Conservation (phyloP, 2,888 invertebrate species). For the Cylloceria caligata region DNA sequence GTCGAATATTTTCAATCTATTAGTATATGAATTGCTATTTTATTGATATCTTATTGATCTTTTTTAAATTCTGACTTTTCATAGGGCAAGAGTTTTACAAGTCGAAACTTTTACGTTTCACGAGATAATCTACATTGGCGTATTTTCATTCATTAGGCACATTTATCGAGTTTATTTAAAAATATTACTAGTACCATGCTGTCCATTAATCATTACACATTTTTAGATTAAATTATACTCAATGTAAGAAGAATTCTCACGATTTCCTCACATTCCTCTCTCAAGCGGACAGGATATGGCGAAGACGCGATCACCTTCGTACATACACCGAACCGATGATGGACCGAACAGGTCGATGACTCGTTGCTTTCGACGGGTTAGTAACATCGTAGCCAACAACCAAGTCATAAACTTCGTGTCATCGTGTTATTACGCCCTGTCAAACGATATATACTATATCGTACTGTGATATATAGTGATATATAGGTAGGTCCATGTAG, state of each 20-base stretch:
- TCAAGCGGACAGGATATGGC: neutral
- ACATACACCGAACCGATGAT: slow-evolving; percentile 21
- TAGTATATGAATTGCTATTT: neutral
- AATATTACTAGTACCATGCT: neutral
- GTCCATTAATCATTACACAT: neutral
- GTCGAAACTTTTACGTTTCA: too few species aligned
- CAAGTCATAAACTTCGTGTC: slow-evolving; percentile 55
- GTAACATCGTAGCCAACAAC: slow-evolving; percentile 37
- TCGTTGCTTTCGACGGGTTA: slow-evolving; percentile 42
- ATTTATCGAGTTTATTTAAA: neutral
- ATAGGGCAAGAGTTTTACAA: too few species aligned
- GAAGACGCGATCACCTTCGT: slow-evolving; percentile 5
- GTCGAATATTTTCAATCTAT: neutral
- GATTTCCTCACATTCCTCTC: slow-evolving; percentile 18
- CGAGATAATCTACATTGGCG: too few species aligned
- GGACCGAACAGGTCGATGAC: slow-evolving; percentile 43
- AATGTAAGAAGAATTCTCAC: neutral
- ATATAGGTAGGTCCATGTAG: slow-evolving; percentile 13
- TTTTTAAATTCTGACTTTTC: too few species aligned
- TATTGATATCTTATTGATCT: too few species aligned
- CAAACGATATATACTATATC: slow-evolving; percentile 8
- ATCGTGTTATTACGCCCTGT: slow-evolving; percentile 70
- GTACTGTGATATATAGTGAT: slow-evolving; percentile 4
- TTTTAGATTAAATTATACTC: neutral
- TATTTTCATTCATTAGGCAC: too few species aligned